A percentile compares a stretch with the other conserved stretches of the same genome.
Conservation (phyloP, 2,797 vertebrate genomes). For the Iguana delicatissima region DNA sequence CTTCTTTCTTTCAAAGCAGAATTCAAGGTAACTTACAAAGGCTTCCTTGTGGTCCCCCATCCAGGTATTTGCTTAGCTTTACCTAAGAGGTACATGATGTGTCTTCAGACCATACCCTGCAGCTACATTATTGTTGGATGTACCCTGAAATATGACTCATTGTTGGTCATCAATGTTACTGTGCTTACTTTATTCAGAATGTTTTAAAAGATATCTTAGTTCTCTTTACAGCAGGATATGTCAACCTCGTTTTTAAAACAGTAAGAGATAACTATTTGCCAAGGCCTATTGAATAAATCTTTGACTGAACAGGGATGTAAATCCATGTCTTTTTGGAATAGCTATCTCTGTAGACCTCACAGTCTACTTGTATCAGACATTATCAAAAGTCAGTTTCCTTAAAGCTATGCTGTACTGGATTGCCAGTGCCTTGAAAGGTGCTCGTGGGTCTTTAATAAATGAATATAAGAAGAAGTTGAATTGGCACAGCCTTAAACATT, state of each 20-base stretch:
- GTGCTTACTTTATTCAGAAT: not conserved
- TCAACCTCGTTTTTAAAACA: constrained; percentile 10
- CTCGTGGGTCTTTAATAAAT: not conserved
- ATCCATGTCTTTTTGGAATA: not conserved
- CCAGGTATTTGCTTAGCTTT: not conserved
- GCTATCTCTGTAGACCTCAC: not conserved
- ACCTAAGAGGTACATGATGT: not conserved
- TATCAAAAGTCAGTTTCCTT: not conserved
- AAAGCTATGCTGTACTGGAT: not conserved
- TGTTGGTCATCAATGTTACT: not conserved
- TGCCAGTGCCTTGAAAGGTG: not conserved
- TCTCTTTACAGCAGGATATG: not conserved
- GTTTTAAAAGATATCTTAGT: constrained; percentile 12
- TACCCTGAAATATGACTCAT: not conserved
- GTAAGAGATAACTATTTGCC: not conserved
- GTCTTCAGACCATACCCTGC: not conserved
- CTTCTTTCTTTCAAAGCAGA: not conserved
- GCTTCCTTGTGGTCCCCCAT: not conserved
- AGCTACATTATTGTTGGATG: not conserved
- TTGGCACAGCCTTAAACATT: not conserved
- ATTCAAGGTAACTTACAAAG: not conserved
- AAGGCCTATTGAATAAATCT: constrained; percentile 11
- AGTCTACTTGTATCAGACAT: not conserved
- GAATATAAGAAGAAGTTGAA: not conserved
- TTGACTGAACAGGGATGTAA: constrained; percentile 5